These are phyloP conservation scores for Drosophila austrosaltans DNA, from an alignment of 2,888 invertebrate genomes.

Conservation along the genomic window DNA sequence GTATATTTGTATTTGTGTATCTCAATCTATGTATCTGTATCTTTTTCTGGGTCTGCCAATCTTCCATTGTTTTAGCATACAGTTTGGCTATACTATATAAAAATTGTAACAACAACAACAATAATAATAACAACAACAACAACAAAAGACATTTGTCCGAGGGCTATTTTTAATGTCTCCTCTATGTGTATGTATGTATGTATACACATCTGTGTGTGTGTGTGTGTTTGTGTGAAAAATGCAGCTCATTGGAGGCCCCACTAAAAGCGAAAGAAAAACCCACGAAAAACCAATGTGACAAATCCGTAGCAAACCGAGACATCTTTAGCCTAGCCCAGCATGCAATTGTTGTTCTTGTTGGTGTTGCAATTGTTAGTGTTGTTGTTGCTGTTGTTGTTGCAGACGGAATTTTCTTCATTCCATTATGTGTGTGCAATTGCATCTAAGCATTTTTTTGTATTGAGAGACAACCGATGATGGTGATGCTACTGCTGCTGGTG, in stretches of 20 bases:
- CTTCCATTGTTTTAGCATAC: slow-evolving; percentile 70
- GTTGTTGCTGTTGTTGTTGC: slow-evolving; percentile 58
- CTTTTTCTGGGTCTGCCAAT: slow-evolving; percentile 71
- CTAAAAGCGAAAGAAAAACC: slow-evolving; percentile 28
- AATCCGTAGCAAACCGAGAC: slow-evolving; percentile 50
- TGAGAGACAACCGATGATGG: slow-evolving; percentile 55
- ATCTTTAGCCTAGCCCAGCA: slow-evolving; percentile 59
- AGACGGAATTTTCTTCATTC: slow-evolving; percentile 83
- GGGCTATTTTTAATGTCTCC: slow-evolving; percentile 82
- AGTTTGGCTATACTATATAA: slow-evolving; percentile 31
- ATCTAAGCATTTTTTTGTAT: slow-evolving; percentile 76
- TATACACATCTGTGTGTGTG: slow-evolving; percentile 59
- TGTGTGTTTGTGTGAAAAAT: slow-evolving; percentile 57
- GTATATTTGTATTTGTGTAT: slow-evolving; percentile 14
- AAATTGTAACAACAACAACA: slow-evolving; percentile 36
- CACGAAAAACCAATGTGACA: slow-evolving; percentile 56
- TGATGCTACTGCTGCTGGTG: slow-evolving; percentile 26
- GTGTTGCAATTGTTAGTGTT: slow-evolving; percentile 20
- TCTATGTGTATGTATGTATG: slow-evolving; percentile 55
- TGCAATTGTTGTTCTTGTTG: slow-evolving; percentile 55
- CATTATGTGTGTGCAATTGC: slow-evolving; percentile 81
- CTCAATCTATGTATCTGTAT: slow-evolving; percentile 29
- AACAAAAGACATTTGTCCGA: slow-evolving; percentile 77
- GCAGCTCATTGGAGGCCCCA: slow-evolving; percentile 75
- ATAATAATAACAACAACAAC: slow-evolving; percentile 21